These are phyloP conservation scores for Mya arenaria DNA, from an alignment of 1,140 invertebrate species.

Conservation along the genomic window DNA sequence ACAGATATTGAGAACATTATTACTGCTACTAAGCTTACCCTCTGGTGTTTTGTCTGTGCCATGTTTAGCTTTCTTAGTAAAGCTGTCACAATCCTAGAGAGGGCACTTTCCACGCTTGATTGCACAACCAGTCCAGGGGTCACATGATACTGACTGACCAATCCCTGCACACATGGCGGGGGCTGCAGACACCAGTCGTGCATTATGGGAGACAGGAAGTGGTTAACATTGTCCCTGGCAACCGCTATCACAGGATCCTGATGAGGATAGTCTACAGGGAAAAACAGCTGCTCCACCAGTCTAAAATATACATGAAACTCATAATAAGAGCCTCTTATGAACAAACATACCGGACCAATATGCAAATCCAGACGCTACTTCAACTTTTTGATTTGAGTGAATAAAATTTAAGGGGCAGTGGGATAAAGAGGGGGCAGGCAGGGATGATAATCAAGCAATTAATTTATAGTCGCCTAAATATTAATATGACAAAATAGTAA, in stretches of 20 bases:
- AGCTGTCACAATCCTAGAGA: constrained; percentile 83
- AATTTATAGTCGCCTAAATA: too few relatives aligned
- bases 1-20: background rate
- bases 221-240: constrained; percentile 74
- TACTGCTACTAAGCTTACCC: too few relatives aligned
- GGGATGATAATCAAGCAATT: too few relatives aligned
- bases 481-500: too few relatives aligned
- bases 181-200: constrained; percentile 72
- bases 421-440: too few relatives aligned
- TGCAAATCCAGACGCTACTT: too few relatives aligned
- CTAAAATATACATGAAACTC: too few relatives aligned
- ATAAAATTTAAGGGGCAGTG: too few relatives aligned
- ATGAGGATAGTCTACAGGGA: constrained; percentile 77
- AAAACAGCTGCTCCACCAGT: constrained; percentile 80
- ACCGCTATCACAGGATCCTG: constrained; percentile 79
- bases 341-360: too few relatives aligned
- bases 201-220: constrained; percentile 74
- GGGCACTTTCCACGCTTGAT: constrained; percentile 73
- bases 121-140: constrained; percentile 74
- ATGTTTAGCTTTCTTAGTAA: constrained; percentile 82
- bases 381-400: too few relatives aligned
- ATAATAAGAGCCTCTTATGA: too few relatives aligned
- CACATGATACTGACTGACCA: constrained; percentile 80
- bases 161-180: constrained; percentile 76
- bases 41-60: constrained; percentile 85